These are phyloP conservation scores for Parotocinclus haroldoi DNA, from an alignment of 2,797 vertebrate species.

Conservation along the genomic window DNA sequence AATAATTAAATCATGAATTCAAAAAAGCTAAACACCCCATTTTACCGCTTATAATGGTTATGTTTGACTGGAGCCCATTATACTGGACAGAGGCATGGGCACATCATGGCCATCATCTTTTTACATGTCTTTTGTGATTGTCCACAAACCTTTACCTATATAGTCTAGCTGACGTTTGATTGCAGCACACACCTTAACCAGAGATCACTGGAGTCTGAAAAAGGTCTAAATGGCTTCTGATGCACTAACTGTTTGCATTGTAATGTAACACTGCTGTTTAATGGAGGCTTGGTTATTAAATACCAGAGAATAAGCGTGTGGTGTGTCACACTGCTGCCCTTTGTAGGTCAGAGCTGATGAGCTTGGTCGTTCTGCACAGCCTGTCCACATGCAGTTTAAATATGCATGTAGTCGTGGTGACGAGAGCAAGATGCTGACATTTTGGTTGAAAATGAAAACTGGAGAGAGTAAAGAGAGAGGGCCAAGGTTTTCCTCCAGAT, in stretches of 20 bases:
- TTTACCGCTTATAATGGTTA: too few relatives aligned
- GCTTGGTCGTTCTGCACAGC: neutral
- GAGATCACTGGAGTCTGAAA: too few relatives aligned
- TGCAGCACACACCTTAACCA: too few relatives aligned
- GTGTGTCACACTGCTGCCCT: slow-evolving; percentile 1
- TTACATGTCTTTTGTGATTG: too few relatives aligned
- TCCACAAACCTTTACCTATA: too few relatives aligned
- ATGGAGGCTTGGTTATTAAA: neutral
- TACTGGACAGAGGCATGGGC: too few relatives aligned
- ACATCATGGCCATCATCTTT: too few relatives aligned
- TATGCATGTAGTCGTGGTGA: slow-evolving; percentile 34
- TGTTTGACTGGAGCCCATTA: too few relatives aligned
- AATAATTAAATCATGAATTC: too few relatives aligned
- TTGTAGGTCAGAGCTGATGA: slow-evolving; percentile 12
- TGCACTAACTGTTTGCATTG: neutral
- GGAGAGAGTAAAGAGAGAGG: neutral
- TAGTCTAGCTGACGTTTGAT: too few relatives aligned
- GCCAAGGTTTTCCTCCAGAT: neutral
- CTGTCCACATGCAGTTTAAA: slow-evolving; percentile 26
- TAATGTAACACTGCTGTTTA: neutral
- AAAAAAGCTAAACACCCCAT: too few relatives aligned
- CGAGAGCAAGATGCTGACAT: neutral
- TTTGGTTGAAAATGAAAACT: slow-evolving; percentile 11
- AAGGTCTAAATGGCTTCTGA: too few relatives aligned
- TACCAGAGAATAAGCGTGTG: neutral